Conservation (phyloP, 2,113 vertebrate species). For the Microcebus griseorufus region DNA sequence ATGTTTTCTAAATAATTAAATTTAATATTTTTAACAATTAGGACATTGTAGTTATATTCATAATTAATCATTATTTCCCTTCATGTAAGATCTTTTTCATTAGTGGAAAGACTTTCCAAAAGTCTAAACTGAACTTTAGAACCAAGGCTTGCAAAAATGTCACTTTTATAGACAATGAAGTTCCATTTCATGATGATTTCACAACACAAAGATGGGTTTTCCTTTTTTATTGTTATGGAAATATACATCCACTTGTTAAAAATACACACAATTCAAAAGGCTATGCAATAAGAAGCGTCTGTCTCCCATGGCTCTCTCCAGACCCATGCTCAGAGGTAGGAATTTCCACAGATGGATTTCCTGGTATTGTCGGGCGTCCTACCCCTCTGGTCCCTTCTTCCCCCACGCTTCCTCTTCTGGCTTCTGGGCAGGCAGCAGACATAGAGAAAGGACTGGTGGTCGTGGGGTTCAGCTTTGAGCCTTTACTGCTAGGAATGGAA, state of each 20-base stretch:
- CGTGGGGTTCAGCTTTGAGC: not conserved
- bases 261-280: rapidly evolving
- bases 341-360: not conserved
- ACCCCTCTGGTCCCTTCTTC: not conserved
- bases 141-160: not conserved
- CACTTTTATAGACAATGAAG: not conserved
- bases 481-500: not conserved
- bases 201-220: not conserved
- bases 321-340: not conserved
- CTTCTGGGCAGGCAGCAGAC: not conserved
- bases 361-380: not conserved
- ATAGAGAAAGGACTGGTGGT: not conserved
- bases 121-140: constrained; percentile 34
- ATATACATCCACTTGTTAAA: too few relatives aligned
- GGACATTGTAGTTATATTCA: constrained; percentile 44
- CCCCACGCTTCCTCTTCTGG: not conserved
- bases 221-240: not conserved
- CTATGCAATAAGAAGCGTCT: not conserved
- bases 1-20: constrained; percentile 76
- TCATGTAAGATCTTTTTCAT: constrained; percentile 26
- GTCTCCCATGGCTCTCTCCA: not conserved
- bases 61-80: constrained; percentile 37
- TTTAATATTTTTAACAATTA: constrained; percentile 71
- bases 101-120: constrained; percentile 30
- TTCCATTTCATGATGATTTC: not conserved